Evolutionary conservation across 2,888 invertebrate species (phyloP), one percentile per base, ranked within the genome.

Genomic region (Diaprepes abbreviatus): DNA sequence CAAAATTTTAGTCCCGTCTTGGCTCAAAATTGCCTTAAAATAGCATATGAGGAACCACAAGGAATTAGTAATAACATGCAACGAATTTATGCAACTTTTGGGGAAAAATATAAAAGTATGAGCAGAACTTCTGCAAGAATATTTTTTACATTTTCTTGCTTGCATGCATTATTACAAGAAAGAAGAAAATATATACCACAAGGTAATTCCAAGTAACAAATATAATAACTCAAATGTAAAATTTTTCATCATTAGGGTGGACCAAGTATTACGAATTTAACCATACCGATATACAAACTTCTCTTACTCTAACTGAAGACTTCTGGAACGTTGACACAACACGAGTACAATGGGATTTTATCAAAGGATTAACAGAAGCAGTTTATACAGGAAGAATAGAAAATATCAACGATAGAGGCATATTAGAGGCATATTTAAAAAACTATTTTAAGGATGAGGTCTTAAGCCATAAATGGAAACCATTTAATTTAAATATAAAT

Each of bases 141-240:
- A 57, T 87, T 93, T 65, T 90, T 98, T 77, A 90, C 93, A 4
- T 85, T 97, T 12, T 92, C 96, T 72, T 93, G 94, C 88, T 87
- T 95, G 64, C 97, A 98, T 83, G 96, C 98, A 0, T 87, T 97
- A 10, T 87, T 96, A 58, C 93, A 94, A 82, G 98, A 99, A 84
- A 88, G 99, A 38, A 88, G 98, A 67, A 93, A 92, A 58, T 98
- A 92, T 83, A 93, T 97, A 76, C 97, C 97, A 0, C 94, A 95
- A 87, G 91, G 88, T 88, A 76, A 54, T 12, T 10, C 36, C 28
- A 16, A 24, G 31, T 19, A 43, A 33, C 5, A 50, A 16, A 31
- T 45, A 17, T 17, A n/a, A 19, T 9, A 10, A 21, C 48, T 4
- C 16, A 28, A 17, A 16, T 38, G 31, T 31, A 19, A 1, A 19